Evolutionary conservation across 2,113 vertebrate genomes (phyloP), one percentile per base, ranked within the genome.

Genomic region (Rana temporaria): DNA sequence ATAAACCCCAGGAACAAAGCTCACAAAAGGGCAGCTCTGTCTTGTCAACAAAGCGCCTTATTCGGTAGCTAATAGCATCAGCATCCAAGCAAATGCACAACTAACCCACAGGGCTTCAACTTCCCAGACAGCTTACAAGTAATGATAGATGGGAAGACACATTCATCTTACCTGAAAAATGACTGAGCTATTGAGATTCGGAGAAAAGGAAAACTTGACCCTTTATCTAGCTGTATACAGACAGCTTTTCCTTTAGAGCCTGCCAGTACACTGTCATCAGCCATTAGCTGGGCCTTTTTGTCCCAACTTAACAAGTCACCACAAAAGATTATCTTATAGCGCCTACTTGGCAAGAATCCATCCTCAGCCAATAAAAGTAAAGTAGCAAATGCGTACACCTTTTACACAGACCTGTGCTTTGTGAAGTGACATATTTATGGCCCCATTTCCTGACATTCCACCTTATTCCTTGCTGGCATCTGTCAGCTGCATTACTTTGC

Each of bases 81-180:
- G 62, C 64, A 67, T 62, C 80, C 63, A 67, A 67, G 70, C 30
- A 75, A 82, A 75, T 75, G 24, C 69, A 73, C 60, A 17, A 67
- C 57, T 71, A 71, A 72, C 67, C 79, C 71, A 67, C 48, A 75
- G 63, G 80, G 70, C 80, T 75, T 75, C 80, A 59, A 75, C 80
- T 82, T 82, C 80, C 80, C 71, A 82, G 62, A 82, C 52, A 67
- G 52, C 56, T 71, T 75, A 18, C 19, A 67, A 82, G 62, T 57
- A 67, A 82, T 82, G 80, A 82, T 73, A 68, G 80, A 82, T 82
- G 80, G 71, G 48, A 24, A 30, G 52, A 66, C 71, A 82, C 80
- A 82, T 82, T 82, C 71, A 82, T 66, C 71, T 82, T 75, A 82
- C 80, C 80, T 82, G 80, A 82, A 75, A 82, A 82, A 82, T 82